Conservation (phyloP, 2,888 invertebrate genomes). For the Limnephilus lunatus region DNA sequence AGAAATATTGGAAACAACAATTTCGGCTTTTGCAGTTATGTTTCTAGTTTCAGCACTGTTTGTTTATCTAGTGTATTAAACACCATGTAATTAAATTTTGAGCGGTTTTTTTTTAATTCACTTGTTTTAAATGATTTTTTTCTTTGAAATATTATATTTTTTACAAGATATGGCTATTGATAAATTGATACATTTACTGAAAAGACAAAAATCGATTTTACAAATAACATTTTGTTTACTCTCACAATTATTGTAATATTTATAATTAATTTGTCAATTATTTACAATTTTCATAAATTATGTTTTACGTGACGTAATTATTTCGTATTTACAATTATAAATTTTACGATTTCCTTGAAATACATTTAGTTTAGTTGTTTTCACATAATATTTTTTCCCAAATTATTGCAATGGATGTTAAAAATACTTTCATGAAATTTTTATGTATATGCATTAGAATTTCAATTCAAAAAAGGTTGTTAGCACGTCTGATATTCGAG, state of each 20-base stretch:
- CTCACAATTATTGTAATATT: slow-evolving; percentile 23
- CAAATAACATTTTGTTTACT: slow-evolving; percentile 5
- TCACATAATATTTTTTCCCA: background rate
- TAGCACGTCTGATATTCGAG: background rate
- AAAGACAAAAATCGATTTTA: slow-evolving; percentile 29
- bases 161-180: slow-evolving; percentile 33
- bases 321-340: slow-evolving; percentile 25
- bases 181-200: slow-evolving; percentile 6
- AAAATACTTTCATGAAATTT: background rate
- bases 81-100: background rate
- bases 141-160: background rate
- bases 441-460: too few species aligned
- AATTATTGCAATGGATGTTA: background rate
- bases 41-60: background rate
- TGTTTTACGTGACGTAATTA: slow-evolving; percentile 28
- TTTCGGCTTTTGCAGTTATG: background rate
- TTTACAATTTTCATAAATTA: slow-evolving; percentile 34
- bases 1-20: background rate
- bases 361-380: background rate
- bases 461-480: background rate
- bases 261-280: slow-evolving; percentile 18
- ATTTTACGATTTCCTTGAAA: slow-evolving; percentile 16
- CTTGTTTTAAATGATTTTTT: background rate
- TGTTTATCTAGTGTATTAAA: background rate
- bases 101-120: background rate